Evolutionary conservation across 2,888 invertebrate genomes (phyloP).

Genomic region (Mesorhabditis spiculigera): DNA sequence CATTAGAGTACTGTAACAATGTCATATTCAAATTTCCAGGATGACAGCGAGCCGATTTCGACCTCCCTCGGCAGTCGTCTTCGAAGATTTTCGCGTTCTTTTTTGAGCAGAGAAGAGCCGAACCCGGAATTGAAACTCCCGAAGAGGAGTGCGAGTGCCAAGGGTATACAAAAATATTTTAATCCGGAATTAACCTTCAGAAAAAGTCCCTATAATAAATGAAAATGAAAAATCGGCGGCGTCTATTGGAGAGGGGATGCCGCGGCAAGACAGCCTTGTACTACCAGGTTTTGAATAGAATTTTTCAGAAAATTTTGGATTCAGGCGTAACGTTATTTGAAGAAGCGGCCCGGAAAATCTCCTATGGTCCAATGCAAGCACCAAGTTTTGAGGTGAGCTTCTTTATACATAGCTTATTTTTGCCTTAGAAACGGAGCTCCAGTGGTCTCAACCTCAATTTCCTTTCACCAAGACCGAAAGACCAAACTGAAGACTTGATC

Average conservation of each 20-base stretch:
- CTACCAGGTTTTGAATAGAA: neutral
- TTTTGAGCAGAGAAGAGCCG: constrained; percentile 2
- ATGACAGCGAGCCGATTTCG: neutral
- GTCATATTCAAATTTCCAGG: neutral
- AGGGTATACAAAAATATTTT: neutral
- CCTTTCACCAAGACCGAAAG: too few species aligned
- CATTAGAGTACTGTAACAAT: neutral
- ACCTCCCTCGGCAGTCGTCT: neutral
- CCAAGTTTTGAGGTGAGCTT: too few species aligned
- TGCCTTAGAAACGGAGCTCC: too few species aligned
- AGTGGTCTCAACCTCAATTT: too few species aligned
- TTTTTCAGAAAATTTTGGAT: neutral
- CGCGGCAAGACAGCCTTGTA: neutral
- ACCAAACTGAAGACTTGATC: too few species aligned
- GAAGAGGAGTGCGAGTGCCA: neutral
- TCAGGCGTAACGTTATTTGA: neutral
- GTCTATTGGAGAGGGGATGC: neutral
- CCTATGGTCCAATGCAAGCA: neutral
- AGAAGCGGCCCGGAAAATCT: neutral
- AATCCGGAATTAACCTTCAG: neutral
- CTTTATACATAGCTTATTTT: too few species aligned
- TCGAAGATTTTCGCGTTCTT: neutral
- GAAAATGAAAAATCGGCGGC: neutral
- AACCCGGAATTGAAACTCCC: neutral
- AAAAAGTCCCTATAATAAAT: neutral